These are phyloP conservation scores for Perca schrenkii DNA, from an alignment of 2,113 vertebrate species.

Conservation along the genomic window DNA sequence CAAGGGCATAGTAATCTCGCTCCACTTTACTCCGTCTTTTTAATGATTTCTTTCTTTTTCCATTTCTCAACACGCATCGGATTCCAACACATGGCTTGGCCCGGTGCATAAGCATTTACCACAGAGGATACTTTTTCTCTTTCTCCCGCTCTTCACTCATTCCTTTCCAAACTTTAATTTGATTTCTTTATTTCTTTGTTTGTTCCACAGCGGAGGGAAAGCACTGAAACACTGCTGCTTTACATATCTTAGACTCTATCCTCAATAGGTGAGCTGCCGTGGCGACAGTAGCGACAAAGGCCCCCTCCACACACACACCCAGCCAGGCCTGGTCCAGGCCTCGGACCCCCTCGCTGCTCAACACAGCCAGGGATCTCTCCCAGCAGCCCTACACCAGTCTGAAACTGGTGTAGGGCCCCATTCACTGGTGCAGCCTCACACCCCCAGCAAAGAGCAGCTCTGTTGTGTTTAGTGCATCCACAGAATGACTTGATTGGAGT, in stretches of 20 bases:
- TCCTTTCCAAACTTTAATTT: conserved; percentile 69
- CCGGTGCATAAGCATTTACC: conserved; percentile 33
- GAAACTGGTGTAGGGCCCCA: not conserved
- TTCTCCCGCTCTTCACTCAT: conserved; percentile 26
- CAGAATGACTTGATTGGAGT: conserved; percentile 42
- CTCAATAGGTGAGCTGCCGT: conserved; percentile 75
- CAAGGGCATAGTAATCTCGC: conserved; percentile 46
- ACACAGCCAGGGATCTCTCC: conserved; percentile 57
- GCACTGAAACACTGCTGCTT: conserved; percentile 71
- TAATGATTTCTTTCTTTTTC: conserved; percentile 41
- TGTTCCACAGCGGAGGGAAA: conserved; percentile 54
- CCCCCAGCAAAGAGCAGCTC: conserved; percentile 43
- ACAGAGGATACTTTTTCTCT: conserved; percentile 54
- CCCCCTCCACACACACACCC: conserved; percentile 8
- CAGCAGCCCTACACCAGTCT: not conserved
- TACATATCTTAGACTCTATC: conserved; percentile 73
- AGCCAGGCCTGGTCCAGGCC: conserved; percentile 7
- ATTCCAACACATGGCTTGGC: conserved; percentile 60
- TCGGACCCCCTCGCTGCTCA: conserved; percentile 59
- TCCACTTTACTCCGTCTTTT: conserved; percentile 45
- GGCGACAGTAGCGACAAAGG: conserved; percentile 68
- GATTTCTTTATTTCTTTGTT: conserved; percentile 80
- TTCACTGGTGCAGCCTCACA: conserved; percentile 37
- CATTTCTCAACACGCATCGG: conserved; percentile 37
- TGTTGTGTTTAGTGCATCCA: conserved; percentile 20